Evolutionary conservation across 92 coral and sea anemone genomes (phyloP).

Genomic region (Nematostella vectensis): DNA sequence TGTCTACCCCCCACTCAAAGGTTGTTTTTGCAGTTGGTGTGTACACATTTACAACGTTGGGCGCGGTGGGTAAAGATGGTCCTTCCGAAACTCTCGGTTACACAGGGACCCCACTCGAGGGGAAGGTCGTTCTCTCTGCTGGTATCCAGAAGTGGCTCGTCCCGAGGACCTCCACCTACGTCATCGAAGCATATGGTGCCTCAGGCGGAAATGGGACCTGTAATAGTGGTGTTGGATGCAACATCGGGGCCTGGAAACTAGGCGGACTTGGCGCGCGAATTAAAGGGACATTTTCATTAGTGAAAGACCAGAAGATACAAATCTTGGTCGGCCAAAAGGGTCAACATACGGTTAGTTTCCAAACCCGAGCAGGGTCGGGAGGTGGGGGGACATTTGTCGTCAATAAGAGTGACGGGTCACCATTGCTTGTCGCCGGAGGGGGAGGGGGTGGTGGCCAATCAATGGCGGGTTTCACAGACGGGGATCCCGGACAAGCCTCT

Average conservation of each 20-base stretch:
- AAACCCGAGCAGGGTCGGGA: slow-evolving; percentile 67
- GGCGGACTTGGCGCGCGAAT: slow-evolving; percentile 88
- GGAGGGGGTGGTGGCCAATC: slow-evolving; percentile 81
- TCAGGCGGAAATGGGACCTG: slow-evolving; percentile 79
- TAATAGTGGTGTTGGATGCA: background rate
- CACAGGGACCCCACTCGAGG: slow-evolving; percentile 47
- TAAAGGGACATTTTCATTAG: slow-evolving; percentile 47
- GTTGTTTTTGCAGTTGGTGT: background rate
- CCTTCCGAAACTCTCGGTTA: slow-evolving; percentile 50
- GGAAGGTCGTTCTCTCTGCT: slow-evolving; percentile 31
- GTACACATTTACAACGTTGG: slow-evolving; percentile 47
- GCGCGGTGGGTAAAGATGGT: slow-evolving; percentile 46
- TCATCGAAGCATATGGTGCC: slow-evolving; percentile 71
- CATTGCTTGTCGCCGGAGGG: slow-evolving; percentile 79
- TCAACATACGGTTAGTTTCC: background rate
- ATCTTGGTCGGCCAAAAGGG: slow-evolving; percentile 81
- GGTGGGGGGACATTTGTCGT: slow-evolving; percentile 87
- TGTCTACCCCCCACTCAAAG: background rate
- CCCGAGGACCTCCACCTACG: slow-evolving; percentile 65
- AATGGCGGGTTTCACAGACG: slow-evolving; percentile 27
- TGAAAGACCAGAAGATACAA: slow-evolving; percentile 20
- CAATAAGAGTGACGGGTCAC: slow-evolving; percentile 5
- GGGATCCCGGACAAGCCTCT: slow-evolving; percentile 73
- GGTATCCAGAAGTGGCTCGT: slow-evolving; percentile 87
- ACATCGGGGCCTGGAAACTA: slow-evolving; percentile 14